Conservation (phyloP, 2,797 vertebrate species). For the Sternarchorhynchus goeldii region DNA sequence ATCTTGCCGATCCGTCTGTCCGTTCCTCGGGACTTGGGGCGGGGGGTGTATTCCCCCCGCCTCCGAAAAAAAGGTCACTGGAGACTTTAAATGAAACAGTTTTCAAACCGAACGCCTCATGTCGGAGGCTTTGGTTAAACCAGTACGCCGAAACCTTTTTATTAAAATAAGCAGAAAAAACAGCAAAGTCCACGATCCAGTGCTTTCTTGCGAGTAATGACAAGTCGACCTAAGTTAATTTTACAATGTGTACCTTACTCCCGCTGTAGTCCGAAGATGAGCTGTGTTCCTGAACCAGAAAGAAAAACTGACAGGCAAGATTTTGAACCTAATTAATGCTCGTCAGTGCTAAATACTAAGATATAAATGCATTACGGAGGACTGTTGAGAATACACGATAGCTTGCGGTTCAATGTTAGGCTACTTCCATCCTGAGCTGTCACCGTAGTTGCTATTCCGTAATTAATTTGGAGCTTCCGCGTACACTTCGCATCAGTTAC, state of each 20-base stretch:
- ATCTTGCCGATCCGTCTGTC: conserved; percentile 10
- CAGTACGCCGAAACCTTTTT: background rate
- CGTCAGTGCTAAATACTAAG: background rate
- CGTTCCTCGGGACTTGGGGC: background rate
- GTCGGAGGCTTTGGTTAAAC: background rate
- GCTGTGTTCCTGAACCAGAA: conserved; percentile 30
- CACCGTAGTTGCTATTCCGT: conserved; percentile 7
- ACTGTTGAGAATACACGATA: conserved; percentile 9
- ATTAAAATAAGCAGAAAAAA: background rate
- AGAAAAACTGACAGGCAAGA: conserved; percentile 19
- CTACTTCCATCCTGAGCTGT: conserved; percentile 51
- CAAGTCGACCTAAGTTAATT: conserved; percentile 13
- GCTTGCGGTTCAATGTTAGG: background rate
- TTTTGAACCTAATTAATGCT: conserved; percentile 5
- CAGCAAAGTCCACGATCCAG: conserved; percentile 28
- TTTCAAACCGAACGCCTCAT: too few relatives aligned
- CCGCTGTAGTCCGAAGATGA: background rate
- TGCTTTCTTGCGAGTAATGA: conserved; percentile 8
- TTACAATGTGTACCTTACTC: background rate
- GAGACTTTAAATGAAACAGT: too few relatives aligned
- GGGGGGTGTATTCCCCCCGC: background rate
- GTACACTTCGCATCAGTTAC: conserved; percentile 4
- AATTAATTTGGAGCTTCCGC: conserved; percentile 42
- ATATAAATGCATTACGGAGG: conserved; percentile 4
- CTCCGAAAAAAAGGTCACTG: too few relatives aligned